Conservation (phyloP, 2,888 invertebrate genomes). For the Nowickia ferox region DNA sequence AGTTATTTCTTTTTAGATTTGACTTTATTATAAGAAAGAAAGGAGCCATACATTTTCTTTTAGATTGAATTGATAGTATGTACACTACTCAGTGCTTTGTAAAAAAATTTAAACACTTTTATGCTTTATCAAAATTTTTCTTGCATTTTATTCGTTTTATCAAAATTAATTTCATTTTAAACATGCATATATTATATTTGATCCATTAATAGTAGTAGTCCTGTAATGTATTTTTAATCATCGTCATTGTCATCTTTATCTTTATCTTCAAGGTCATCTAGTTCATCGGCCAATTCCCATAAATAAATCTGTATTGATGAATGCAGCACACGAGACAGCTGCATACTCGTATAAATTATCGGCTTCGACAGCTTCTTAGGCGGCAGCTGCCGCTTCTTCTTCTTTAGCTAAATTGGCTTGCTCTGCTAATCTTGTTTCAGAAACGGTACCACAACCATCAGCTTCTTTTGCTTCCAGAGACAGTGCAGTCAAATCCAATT, state of each 20-base stretch:
- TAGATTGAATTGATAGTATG: too few relatives aligned
- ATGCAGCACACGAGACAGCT: constrained; percentile 86
- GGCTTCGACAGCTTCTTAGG: constrained; percentile 73
- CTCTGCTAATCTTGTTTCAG: constrained; percentile 86
- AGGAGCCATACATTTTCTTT: too few relatives aligned
- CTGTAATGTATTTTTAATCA: constrained; percentile 57
- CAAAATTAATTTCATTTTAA: constrained; percentile 23
- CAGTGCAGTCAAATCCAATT: constrained; percentile 90
- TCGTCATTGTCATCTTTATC: constrained; percentile 78
- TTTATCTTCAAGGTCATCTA: constrained; percentile 91
- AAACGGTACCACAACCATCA: constrained; percentile 89
- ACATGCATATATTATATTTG: constrained; percentile 18
- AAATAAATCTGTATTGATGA: constrained; percentile 97
- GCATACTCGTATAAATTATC: constrained; percentile 74
- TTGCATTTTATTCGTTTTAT: too few relatives aligned
- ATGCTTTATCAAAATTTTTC: too few relatives aligned
- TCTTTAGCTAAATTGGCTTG: constrained; percentile 80
- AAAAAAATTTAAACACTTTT: too few relatives aligned
- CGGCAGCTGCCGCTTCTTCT: constrained; percentile 77
- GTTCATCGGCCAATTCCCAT: constrained; percentile 91
- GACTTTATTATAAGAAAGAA: too few relatives aligned
- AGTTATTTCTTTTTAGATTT: too few relatives aligned
- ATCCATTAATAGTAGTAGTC: constrained; percentile 21
- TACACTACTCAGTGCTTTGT: too few relatives aligned
- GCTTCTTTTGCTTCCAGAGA: constrained; percentile 90